Base-by-base conservation (phyloP, 2,113 vertebrate genomes). In the Mionectes macconnelli region DNA sequence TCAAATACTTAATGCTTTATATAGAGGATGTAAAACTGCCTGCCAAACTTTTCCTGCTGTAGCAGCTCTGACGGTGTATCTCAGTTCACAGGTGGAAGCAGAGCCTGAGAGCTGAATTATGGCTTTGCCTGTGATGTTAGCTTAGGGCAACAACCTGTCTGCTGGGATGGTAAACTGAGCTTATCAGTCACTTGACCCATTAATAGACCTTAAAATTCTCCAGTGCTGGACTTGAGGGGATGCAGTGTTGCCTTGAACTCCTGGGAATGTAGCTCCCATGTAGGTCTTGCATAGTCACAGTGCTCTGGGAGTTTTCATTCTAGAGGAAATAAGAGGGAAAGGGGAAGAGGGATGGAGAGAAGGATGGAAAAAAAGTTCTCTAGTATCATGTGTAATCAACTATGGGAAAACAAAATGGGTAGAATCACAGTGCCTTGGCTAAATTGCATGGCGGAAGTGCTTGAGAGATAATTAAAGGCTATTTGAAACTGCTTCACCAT, bases 1-100 rank as follows among this genome's bases (percentile, higher is more conserved):
- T 96, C 82, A 91, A 96, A 75, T 95, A 80, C 87, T 93, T 94
- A 93, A 80, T 86, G 53, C 62, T 96, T 94, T 88, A 90, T 75
- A 60, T 22, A 52, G 73, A 63, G 49, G 73, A 73, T 78, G 37
- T 90, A 96, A 92, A 96, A 96, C 60, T 87, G 44, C 21, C 3
- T 90, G 86, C 96, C 82, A 86, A 45, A 84, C 52, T 62, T 88
- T 69, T 59, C 68, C 72, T 40, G 20, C 69, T 96, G 94, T 95
- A 91, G 47, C 6, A 84, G 8, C 77, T 64, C 15, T 55, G 78
- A 49, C 59, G 12, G 62, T 6, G 56, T 64, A 44, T 40, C 25
- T 52, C 60, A 53, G 81, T 80, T 95, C 76, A 75, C 42, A 67
- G 68, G 90, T 31, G 23, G 56, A 40, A 44, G 35, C 57, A 94